These are phyloP conservation scores for Eupithecia exiguata DNA, from an alignment of 2,888 invertebrate species.

Conservation along the genomic window DNA sequence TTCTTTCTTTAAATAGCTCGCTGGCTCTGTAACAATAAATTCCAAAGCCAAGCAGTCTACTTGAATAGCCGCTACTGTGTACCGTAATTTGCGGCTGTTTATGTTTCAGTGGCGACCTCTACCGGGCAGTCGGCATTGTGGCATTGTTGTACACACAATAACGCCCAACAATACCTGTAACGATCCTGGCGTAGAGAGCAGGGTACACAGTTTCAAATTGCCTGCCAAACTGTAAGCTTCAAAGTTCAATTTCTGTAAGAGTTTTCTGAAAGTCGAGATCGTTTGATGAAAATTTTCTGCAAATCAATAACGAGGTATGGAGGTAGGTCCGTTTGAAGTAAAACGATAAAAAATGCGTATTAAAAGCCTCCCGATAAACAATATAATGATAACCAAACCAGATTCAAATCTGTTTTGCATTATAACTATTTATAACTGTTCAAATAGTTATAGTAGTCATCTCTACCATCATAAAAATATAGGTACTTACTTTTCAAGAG, in stretches of 20 bases:
- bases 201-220: neutral
- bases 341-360: too few relatives aligned
- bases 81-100: slow-evolving; percentile 37
- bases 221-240: neutral
- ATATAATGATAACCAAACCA: too few relatives aligned
- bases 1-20: neutral
- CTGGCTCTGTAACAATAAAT: slow-evolving; percentile 6
- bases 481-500: too few relatives aligned
- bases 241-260: neutral
- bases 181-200: neutral
- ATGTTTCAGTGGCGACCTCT: slow-evolving; percentile 30
- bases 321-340: too few relatives aligned
- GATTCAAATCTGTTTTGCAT: too few relatives aligned
- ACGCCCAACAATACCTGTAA: slow-evolving; percentile 9
- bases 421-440: too few relatives aligned
- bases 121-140: slow-evolving; percentile 20
- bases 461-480: too few relatives aligned
- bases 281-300: neutral
- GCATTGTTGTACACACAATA: slow-evolving; percentile 33
- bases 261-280: neutral
- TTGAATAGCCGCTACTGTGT: slow-evolving; percentile 25
- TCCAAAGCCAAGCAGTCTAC: slow-evolving; percentile 15
- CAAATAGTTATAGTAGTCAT: too few relatives aligned
- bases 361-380: too few relatives aligned
- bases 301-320: neutral